A percentile compares a stretch with the other conserved stretches of the same genome.
These are phyloP conservation scores for Spialia ferax DNA, from an alignment of 2,888 invertebrate species.

Conservation along the genomic window DNA sequence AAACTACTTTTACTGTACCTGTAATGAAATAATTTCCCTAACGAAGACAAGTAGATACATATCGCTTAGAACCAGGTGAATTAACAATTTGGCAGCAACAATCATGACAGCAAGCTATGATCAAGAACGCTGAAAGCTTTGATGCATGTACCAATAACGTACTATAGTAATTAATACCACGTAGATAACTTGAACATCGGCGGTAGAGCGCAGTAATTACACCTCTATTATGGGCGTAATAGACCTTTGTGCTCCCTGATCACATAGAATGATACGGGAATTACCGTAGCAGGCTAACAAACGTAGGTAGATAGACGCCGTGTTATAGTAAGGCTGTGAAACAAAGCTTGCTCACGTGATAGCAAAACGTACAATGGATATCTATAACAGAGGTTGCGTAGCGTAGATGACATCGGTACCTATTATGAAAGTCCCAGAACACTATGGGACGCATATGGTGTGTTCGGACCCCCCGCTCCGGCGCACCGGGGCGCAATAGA, in stretches of 20 bases:
- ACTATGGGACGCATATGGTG: no score
- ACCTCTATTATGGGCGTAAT: slow-evolving; percentile 8
- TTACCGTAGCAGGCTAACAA: not conserved
- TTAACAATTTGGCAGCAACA: not conserved
- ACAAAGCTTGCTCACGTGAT: slow-evolving; percentile 5
- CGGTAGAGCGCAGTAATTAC: slow-evolving; percentile 23
- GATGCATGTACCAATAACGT: not conserved
- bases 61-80: not conserved
- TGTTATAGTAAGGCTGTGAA: not conserved
- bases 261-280: slow-evolving; percentile 21
- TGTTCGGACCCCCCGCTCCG: no score
- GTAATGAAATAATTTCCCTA: not conserved
- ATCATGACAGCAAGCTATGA: not conserved
- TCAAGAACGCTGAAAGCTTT: not conserved
- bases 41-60: not conserved
- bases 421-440: no score
- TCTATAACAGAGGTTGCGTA: no score
- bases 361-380: not conserved
- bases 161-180: slow-evolving; percentile 21
- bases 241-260: slow-evolving; percentile 29
- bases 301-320: not conserved
- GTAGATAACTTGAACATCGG: slow-evolving; percentile 19
- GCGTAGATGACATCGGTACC: not conserved
- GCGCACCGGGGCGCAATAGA: no score
- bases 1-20: no score